Conservation (phyloP, 2,888 invertebrate genomes). For the Pycnomerus fuliginosus region DNA sequence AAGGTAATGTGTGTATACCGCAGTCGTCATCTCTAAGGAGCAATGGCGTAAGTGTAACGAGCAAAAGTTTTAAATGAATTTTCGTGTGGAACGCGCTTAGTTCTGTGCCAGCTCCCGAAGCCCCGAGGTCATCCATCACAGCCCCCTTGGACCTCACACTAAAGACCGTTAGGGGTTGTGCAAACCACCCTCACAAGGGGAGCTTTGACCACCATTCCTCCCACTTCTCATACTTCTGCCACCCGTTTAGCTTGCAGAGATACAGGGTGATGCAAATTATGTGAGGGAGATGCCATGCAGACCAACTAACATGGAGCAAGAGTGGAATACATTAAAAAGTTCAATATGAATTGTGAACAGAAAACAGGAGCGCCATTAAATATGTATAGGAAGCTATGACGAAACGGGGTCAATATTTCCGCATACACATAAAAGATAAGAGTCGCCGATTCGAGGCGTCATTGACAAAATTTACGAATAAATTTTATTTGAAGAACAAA, state of each 20-base stretch:
- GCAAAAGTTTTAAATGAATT: slow-evolving; percentile 43
- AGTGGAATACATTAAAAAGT: slow-evolving; percentile 39
- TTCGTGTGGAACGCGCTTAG: slow-evolving; percentile 31
- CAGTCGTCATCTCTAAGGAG: slow-evolving; percentile 45
- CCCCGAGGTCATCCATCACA: slow-evolving; percentile 55
- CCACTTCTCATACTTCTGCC: slow-evolving; percentile 42
- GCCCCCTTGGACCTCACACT: slow-evolving; percentile 47
- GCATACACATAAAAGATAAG: no score
- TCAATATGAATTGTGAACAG: slow-evolving; percentile 26
- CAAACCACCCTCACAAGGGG: slow-evolving; percentile 39
- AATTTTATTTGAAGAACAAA: slow-evolving; percentile 12
- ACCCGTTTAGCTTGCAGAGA: slow-evolving; percentile 16
- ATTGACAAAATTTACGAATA: slow-evolving; percentile 20
- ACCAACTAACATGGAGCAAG: slow-evolving; percentile 30
- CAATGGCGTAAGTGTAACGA: slow-evolving; percentile 42
- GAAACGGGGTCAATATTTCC: slow-evolving; percentile 39
- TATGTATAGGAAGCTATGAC: slow-evolving; percentile 35
- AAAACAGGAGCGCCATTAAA: slow-evolving; percentile 36
- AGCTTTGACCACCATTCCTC: slow-evolving; percentile 25
- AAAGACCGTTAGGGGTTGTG: slow-evolving; percentile 37
- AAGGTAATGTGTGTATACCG: no score
- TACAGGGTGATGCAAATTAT: slow-evolving; percentile 8
- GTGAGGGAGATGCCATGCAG: slow-evolving; percentile 22
- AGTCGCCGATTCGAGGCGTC: neutral
- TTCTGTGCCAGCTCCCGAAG: slow-evolving; percentile 37